These are phyloP conservation scores for Apoda limacodes DNA, from an alignment of 2,888 invertebrate genomes.

Conservation along the genomic window DNA sequence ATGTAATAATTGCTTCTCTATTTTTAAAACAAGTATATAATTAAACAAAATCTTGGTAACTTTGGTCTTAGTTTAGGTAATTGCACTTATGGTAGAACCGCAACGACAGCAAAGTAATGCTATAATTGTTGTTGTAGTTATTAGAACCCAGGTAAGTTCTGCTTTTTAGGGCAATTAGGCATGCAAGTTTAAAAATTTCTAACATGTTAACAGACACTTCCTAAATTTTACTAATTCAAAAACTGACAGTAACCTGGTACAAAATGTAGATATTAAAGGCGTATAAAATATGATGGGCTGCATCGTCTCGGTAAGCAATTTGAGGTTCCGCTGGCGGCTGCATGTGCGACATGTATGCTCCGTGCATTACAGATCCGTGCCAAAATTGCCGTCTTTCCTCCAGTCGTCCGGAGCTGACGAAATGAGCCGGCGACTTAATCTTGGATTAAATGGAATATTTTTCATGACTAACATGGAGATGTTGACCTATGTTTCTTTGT, in stretches of 20 bases:
- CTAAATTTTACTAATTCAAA: slow-evolving; percentile 11
- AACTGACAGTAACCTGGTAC: slow-evolving; percentile 28
- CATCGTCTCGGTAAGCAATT: slow-evolving; percentile 54
- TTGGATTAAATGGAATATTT: slow-evolving; percentile 24
- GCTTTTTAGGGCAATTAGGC: too few species aligned
- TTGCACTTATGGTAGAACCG: too few species aligned
- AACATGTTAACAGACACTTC: slow-evolving; percentile 3
- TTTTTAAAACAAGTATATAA: too few species aligned
- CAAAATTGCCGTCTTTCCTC: slow-evolving; percentile 59
- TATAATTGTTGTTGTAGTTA: too few species aligned
- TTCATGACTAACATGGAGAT: too few species aligned
- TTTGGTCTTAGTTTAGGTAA: too few species aligned
- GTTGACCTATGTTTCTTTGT: too few species aligned
- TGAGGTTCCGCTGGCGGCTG: slow-evolving; percentile 45
- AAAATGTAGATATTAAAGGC: slow-evolving; percentile 37
- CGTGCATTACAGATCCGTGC: slow-evolving; percentile 38
- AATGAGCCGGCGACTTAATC: slow-evolving; percentile 23
- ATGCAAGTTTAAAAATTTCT: too few species aligned
- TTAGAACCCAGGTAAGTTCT: too few species aligned
- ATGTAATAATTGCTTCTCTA: too few species aligned
- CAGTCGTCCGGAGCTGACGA: slow-evolving; percentile 23
- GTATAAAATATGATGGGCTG: slow-evolving; percentile 44
- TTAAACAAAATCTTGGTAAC: too few species aligned
- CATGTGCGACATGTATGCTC: slow-evolving; percentile 38
- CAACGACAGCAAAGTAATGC: too few species aligned